Percentiles rank a stretch among this genome's conserved stretches.
Conservation (phyloP, 2,888 invertebrate species). For the Phengaris arion region DNA sequence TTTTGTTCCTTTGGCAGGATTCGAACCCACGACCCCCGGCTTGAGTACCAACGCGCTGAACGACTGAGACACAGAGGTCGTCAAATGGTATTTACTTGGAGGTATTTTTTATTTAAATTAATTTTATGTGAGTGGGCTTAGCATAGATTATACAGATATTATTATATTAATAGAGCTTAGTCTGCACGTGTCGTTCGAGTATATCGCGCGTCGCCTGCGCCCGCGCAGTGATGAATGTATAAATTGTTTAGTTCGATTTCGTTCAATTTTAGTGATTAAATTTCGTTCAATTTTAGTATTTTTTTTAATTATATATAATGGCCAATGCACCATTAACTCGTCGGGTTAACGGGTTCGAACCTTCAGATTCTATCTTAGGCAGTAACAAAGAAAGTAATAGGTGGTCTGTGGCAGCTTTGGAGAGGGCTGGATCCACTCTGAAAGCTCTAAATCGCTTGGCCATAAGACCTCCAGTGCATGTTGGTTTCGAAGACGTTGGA, state of each 20-base stretch:
- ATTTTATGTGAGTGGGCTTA: not conserved
- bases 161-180: not conserved
- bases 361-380: constrained; percentile 19
- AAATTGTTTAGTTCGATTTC: constrained; percentile 9
- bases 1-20: too few species aligned
- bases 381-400: constrained; percentile 45
- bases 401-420: constrained; percentile 73
- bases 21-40: too few species aligned
- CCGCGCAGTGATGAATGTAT: constrained; percentile 21
- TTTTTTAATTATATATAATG: constrained; percentile 1
- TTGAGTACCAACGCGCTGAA: too few species aligned
- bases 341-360: not conserved
- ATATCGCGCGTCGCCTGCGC: constrained; percentile 5
- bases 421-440: constrained; percentile 71
- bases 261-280: not conserved
- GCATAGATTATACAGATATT: too few species aligned
- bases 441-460: constrained; percentile 78
- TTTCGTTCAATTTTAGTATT: not conserved
- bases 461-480: constrained; percentile 79
- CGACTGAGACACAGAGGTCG: too few species aligned
- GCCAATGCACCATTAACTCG: not conserved
- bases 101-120: not conserved
- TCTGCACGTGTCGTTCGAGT: constrained; percentile 17
- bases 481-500: constrained; percentile 79
- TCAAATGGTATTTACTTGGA: not conserved